Percentiles rank a stretch among this genome's conserved stretches.
phyloP scores from a whole-genome alignment of 2,113 vertebrate genomes.

The Eptesicus fuscus region DNA sequence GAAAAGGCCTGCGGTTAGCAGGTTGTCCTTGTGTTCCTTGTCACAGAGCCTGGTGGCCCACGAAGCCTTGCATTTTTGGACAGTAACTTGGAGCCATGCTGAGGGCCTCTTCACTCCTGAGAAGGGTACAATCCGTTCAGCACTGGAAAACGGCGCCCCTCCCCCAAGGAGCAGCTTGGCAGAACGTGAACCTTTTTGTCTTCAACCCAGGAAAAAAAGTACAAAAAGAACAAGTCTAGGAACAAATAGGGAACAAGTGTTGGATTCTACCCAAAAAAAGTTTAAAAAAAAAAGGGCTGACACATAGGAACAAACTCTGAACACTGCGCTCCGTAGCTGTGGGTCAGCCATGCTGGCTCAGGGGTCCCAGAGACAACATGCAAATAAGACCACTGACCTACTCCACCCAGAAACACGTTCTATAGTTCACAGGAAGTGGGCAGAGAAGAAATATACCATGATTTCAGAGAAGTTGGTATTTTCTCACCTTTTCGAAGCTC shows the following conservation, averaged over 20 bases:
- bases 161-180: conserved; percentile 54
- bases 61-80: not conserved
- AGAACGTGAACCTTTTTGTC: conserved; percentile 51
- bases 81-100: not conserved
- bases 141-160: not conserved
- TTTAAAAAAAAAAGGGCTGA: conserved; percentile 73
- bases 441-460: not conserved
- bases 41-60: not conserved
- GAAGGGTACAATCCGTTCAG: conserved; percentile 37
- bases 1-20: not conserved
- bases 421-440: not conserved
- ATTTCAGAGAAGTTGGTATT: conserved; percentile 5
- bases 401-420: not conserved
- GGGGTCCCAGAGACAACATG: not conserved
- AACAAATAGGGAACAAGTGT: conserved; percentile 78
- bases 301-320: conserved; percentile 72
- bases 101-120: not conserved
- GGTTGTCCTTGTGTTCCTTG: not conserved
- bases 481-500: conserved; percentile 93
- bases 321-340: conserved; percentile 58
- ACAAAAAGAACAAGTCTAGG: conserved; percentile 79
- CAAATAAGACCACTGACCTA: not conserved
- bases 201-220: conserved; percentile 50
- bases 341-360: not conserved
- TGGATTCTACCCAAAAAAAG: conserved; percentile 77